Percentiles rank a stretch among this genome's conserved stretches.
These are phyloP conservation scores for Schizaphis graminum DNA, from an alignment of 2,888 invertebrate genomes.

Conservation along the genomic window DNA sequence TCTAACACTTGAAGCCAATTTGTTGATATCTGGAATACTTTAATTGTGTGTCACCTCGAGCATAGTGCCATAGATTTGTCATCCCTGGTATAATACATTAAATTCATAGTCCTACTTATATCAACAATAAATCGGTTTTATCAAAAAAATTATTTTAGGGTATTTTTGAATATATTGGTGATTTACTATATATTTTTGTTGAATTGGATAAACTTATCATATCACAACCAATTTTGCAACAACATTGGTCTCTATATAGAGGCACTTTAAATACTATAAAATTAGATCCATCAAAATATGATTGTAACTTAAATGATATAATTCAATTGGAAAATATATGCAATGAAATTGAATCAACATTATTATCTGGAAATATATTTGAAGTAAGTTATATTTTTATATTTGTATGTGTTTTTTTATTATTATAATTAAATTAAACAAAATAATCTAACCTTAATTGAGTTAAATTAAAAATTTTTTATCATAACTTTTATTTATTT, in stretches of 20 bases:
- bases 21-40: too few relatives aligned
- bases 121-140: background rate
- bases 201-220: slow-evolving; percentile 79
- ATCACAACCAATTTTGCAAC: slow-evolving; percentile 74
- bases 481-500: background rate
- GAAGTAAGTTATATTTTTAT: slow-evolving; percentile 72
- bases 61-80: too few relatives aligned
- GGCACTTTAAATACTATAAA: slow-evolving; percentile 80
- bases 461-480: background rate
- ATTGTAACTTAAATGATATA: slow-evolving; percentile 76
- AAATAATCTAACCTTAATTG: background rate
- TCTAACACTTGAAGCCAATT: too few relatives aligned
- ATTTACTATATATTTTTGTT: slow-evolving; percentile 73
- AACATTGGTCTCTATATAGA: slow-evolving; percentile 85
- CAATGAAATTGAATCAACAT: slow-evolving; percentile 77
- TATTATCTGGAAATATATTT: slow-evolving; percentile 78
- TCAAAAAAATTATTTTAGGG: slow-evolving; percentile 68
- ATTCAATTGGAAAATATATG: slow-evolving; percentile 80
- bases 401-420: slow-evolving; percentile 11
- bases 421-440: background rate
- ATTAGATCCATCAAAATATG: slow-evolving; percentile 77
- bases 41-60: too few relatives aligned
- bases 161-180: slow-evolving; percentile 72
- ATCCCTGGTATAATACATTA: background rate
- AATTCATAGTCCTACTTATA: background rate